Conservation (phyloP, 2,888 invertebrate species). For the Aphidoletes aphidimyza region DNA sequence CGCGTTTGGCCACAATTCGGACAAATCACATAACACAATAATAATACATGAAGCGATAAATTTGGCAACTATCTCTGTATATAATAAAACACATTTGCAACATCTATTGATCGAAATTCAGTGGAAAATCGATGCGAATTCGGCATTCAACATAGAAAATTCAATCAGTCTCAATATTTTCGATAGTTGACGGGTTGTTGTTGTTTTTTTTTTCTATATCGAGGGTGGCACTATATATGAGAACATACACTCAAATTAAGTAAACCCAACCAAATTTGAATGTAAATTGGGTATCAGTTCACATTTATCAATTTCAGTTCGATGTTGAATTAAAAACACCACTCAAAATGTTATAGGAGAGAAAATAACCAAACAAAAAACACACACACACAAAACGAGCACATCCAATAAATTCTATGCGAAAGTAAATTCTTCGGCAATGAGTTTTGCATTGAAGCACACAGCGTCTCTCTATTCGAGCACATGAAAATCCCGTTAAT, state of each 20-base stretch:
- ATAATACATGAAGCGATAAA: constrained; percentile 17
- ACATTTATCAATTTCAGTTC: constrained; percentile 33
- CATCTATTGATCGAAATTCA: neutral
- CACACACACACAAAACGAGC: neutral
- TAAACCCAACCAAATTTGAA: constrained; percentile 39
- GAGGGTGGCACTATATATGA: neutral
- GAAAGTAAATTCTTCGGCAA: neutral
- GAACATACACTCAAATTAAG: neutral
- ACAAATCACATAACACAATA: constrained; percentile 38
- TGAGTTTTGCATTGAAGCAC: neutral
- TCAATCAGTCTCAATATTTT: constrained; percentile 48
- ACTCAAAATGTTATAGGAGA: neutral
- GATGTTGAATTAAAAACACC: constrained; percentile 14
- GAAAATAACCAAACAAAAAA: neutral
- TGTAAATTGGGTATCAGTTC: constrained; percentile 41
- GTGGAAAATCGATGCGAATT: neutral
- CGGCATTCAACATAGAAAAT: constrained; percentile 11
- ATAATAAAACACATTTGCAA: neutral
- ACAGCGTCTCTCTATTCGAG: neutral
- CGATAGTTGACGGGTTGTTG: neutral
- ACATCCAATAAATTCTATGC: neutral
- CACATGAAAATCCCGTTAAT: constrained; percentile 29
- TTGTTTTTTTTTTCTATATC: neutral
- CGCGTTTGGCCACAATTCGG: neutral
- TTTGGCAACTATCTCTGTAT: neutral